Conservation (phyloP, 2,113 vertebrate genomes). For the Phaethornis superciliosus region DNA sequence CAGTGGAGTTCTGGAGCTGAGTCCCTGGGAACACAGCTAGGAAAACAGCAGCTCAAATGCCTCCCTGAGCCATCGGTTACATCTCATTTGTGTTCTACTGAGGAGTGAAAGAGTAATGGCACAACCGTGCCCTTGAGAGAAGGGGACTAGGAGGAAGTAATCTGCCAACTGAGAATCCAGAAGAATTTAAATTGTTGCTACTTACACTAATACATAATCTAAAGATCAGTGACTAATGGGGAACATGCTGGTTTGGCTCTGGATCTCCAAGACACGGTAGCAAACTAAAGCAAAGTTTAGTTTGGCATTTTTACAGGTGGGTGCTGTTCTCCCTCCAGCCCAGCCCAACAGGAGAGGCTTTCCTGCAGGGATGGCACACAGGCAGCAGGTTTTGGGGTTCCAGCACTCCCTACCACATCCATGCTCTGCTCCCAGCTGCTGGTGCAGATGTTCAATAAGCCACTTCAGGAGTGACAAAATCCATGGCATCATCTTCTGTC, state of each 20-base stretch:
- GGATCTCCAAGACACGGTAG: background rate
- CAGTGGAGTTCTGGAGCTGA: fast-evolving
- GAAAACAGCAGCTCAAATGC: background rate
- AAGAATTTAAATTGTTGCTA: background rate
- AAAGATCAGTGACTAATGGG: too few relatives aligned
- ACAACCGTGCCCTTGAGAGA: background rate
- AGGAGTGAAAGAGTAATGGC: background rate
- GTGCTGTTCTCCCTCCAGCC: background rate
- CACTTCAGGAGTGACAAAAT: background rate
- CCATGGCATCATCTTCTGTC: fast-evolving
- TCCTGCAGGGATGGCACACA: background rate
- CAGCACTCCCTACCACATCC: fast-evolving
- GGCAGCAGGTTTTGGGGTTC: fast-evolving
- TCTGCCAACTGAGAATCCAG: background rate
- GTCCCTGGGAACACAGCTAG: background rate
- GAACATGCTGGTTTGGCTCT: background rate
- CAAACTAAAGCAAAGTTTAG: background rate
- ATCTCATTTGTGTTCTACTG: background rate
- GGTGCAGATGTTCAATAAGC: fast-evolving
- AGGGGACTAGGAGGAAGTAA: background rate
- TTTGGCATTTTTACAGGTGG: background rate
- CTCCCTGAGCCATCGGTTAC: background rate
- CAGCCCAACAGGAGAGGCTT: background rate
- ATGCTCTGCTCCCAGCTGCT: too few relatives aligned
- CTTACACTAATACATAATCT: background rate